phyloP scores from a whole-genome alignment of 2,797 vertebrate species.

The Hyperoplus immaculatus region DNA sequence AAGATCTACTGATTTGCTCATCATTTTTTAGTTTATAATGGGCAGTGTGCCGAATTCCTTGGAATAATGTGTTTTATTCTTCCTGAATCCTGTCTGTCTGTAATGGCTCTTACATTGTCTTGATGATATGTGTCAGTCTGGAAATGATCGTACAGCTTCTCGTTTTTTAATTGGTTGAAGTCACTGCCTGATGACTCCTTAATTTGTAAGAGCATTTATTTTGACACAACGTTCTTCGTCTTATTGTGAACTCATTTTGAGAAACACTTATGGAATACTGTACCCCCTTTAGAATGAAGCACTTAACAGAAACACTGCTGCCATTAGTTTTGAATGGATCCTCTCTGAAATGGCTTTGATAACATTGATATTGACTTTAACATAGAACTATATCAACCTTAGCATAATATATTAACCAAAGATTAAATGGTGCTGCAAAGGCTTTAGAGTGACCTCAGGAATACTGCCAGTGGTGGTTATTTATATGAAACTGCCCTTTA shows the following conservation, averaged over 20 bases:
- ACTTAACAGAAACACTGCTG: neutral
- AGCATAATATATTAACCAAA: slow-evolving; percentile 1
- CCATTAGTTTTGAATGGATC: neutral
- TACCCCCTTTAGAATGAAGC: neutral
- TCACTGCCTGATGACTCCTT: neutral
- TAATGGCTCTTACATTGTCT: neutral
- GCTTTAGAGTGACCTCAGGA: neutral
- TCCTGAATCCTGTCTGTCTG: neutral
- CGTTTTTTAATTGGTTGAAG: neutral
- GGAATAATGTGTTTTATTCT: neutral
- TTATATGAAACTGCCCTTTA: neutral
- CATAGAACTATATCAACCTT: neutral
- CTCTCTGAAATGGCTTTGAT: neutral
- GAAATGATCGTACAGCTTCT: neutral
- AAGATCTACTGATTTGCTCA: neutral
- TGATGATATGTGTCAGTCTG: neutral
- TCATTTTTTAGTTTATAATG: neutral
- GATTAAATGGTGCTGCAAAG: neutral
- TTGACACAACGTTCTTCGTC: neutral
- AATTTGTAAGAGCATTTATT: neutral
- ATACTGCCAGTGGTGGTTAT: neutral
- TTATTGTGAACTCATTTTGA: neutral
- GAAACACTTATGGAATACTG: neutral
- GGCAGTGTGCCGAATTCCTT: neutral
- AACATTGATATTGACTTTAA: neutral